Base-by-base conservation (phyloP, 2,113 vertebrate genomes). In the Epinephelus lanceolatus region DNA sequence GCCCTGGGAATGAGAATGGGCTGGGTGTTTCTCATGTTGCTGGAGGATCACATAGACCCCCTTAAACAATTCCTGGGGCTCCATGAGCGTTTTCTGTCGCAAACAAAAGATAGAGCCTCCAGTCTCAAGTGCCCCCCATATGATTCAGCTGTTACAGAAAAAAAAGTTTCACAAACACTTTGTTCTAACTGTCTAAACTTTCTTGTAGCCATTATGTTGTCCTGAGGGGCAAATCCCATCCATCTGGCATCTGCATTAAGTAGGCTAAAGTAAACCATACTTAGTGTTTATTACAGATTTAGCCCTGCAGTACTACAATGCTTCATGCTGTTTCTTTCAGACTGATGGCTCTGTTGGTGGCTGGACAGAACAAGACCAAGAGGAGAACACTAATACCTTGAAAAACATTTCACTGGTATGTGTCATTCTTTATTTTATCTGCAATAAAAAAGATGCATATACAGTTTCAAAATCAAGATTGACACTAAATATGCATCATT, bases 401-500 rank as follows among this genome's bases (percentile, higher is more conserved):
- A 67, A 86, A 23, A 86, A 73, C 63, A 63, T 84, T 23, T 19
- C 68, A 21, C 62, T 89, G 85, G 91, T 90, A 83, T 12, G 88
- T 80, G 17, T 12, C n/a, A 49, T 6, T 56, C 15, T 37, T 57
- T 33, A 19, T 57, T 76, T 73, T 6, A 18, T 69, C 33, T 30
- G 23, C 6, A 10, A 37, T 30, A 40, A 55, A 81, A n/a, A 25
- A 19, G 10, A 33, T 49, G 21, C 19, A 33, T 10, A 23, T 14
- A 2, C 25, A 73, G 42, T 45, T 45, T 45, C 9, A 10, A 9
- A 45, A 45, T 45, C 8, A 12, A 45, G 42, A 45, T 11, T 45
- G 42, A 11, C 42, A 45, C 42, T 45, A 2, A 45, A 45, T 11
- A 11, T 45, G 9, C 42, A 12, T 45, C 42, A 45, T 45, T 45